Evolutionary conservation across 2,888 invertebrate species (phyloP).

Genomic region (Alitta virens): DNA sequence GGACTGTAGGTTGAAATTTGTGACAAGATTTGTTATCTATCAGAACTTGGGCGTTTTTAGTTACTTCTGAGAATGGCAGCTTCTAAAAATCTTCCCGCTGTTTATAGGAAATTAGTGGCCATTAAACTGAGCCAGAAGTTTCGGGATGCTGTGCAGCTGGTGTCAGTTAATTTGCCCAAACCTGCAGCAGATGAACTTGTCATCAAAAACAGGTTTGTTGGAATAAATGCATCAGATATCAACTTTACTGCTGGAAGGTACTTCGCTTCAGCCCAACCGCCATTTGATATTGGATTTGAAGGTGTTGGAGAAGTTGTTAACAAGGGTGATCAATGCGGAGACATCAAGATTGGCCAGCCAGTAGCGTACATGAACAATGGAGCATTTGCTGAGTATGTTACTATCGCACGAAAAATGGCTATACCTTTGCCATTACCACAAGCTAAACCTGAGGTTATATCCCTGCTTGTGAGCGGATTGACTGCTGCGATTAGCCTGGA

Average conservation of each 20-base stretch:
- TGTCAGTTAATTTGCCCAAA: constrained; percentile 36
- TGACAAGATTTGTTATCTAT: too few relatives aligned
- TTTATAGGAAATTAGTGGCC: constrained; percentile 40
- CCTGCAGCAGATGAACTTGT: constrained; percentile 46
- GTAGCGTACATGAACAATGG: constrained; percentile 45
- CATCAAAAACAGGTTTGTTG: constrained; percentile 52
- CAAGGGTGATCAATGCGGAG: constrained; percentile 32
- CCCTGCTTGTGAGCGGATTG: constrained; percentile 49
- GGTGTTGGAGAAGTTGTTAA: constrained; percentile 42
- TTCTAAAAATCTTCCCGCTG: neutral
- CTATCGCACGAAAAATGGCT: constrained; percentile 36
- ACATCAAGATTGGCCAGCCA: constrained; percentile 41
- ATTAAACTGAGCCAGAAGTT: constrained; percentile 45
- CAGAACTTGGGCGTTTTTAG: too few relatives aligned
- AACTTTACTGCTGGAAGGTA: constrained; percentile 52
- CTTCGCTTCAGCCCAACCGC: constrained; percentile 37
- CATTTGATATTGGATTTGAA: constrained; percentile 50
- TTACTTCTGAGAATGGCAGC: too few relatives aligned
- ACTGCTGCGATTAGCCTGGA: constrained; percentile 54
- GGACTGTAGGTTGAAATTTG: too few relatives aligned
- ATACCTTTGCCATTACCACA: constrained; percentile 38
- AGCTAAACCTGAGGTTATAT: constrained; percentile 39
- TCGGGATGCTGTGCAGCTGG: constrained; percentile 43
- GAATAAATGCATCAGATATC: constrained; percentile 56
- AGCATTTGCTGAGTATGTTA: constrained; percentile 50